Evolutionary conservation across 2,888 invertebrate genomes (phyloP).

Genomic region (Caenorhabditis parvicauda): DNA sequence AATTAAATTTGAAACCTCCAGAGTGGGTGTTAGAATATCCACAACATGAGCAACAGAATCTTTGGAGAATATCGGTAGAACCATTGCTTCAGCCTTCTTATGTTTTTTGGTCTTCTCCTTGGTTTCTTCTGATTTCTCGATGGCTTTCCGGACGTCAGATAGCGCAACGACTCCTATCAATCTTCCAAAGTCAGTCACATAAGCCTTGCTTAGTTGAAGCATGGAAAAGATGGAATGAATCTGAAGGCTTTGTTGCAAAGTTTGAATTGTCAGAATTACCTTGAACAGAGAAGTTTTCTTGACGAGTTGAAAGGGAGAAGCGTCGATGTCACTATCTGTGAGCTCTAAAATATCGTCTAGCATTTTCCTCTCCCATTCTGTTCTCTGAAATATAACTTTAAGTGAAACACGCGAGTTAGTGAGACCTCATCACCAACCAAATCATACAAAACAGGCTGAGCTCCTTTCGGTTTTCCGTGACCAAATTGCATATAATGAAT

Average conservation of each 20-base stretch:
- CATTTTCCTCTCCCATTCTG: constrained; percentile 50
- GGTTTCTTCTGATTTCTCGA: not conserved
- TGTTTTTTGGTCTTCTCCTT: not conserved
- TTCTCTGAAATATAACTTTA: constrained; percentile 28
- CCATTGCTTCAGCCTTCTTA: not conserved
- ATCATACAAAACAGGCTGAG: constrained; percentile 40
- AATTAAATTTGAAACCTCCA: constrained; percentile 34
- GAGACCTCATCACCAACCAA: constrained; percentile 29
- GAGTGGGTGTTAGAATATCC: constrained; percentile 54
- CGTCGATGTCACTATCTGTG: constrained; percentile 53
- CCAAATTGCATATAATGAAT: constrained; percentile 39
- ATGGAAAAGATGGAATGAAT: constrained; percentile 60
- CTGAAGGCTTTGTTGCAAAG: constrained; percentile 6
- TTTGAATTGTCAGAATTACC: constrained; percentile 17
- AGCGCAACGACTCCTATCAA: constrained; percentile 60
- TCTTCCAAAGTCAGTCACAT: constrained; percentile 59
- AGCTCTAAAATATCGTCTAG: constrained; percentile 38
- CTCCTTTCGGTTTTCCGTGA: constrained; percentile 39
- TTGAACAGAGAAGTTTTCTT: constrained; percentile 55
- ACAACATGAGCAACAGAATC: constrained; percentile 20
- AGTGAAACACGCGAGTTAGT: not conserved
- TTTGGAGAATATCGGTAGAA: not conserved
- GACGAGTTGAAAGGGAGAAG: constrained; percentile 59
- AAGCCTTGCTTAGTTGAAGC: constrained; percentile 55
- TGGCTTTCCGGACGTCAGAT: too few relatives aligned